phyloP scores from a whole-genome alignment of 2,797 vertebrate species.

The Dromococcyx pavoninus region DNA sequence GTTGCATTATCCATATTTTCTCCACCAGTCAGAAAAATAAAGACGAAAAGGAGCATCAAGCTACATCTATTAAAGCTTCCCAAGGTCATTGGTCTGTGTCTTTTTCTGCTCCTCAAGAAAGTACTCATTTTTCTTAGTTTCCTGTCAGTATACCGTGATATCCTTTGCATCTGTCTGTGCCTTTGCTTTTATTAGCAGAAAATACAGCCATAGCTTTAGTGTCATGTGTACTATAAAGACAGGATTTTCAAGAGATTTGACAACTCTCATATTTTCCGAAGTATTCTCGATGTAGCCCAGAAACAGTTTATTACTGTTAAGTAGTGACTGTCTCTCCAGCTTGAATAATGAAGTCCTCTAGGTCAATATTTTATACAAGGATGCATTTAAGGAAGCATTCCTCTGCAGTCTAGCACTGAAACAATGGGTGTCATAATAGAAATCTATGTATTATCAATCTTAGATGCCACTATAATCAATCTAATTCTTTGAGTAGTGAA shows the following conservation, averaged over 20 bases:
- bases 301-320: conserved; percentile 91
- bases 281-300: conserved; percentile 79
- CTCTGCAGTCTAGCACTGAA: conserved; percentile 85
- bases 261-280: conserved; percentile 82
- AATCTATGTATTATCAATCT: conserved; percentile 90
- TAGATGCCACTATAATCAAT: conserved; percentile 86
- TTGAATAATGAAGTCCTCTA: conserved; percentile 92
- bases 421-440: conserved; percentile 93
- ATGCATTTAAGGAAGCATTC: conserved; percentile 90
- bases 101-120: conserved; percentile 74
- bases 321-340: conserved; percentile 83
- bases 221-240: conserved; percentile 79
- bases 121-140: conserved; percentile 84
- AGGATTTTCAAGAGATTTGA: conserved; percentile 82
- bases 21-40: not conserved
- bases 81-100: conserved; percentile 81
- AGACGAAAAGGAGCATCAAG: not conserved
- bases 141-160: conserved; percentile 79
- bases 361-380: conserved; percentile 95
- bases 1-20: conserved; percentile 5
- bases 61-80: conserved; percentile 67
- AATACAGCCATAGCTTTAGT: conserved; percentile 81
- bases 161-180: conserved; percentile 82
- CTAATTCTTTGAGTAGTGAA: conserved; percentile 75
- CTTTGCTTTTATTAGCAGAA: conserved; percentile 87